Base-by-base conservation (phyloP, 2,888 invertebrate species). In the Urechis unicinctus region DNA sequence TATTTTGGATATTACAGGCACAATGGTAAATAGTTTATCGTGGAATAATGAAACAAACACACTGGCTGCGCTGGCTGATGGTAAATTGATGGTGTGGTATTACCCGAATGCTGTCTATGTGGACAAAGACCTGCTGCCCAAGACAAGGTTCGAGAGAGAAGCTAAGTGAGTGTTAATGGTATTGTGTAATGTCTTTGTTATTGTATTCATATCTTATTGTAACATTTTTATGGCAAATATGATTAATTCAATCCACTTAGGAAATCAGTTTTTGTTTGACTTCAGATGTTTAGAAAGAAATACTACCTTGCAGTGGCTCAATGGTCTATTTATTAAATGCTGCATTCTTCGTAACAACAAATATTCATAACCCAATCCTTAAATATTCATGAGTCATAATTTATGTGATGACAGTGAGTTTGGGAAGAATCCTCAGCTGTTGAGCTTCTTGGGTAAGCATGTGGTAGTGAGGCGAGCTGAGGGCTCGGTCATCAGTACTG, bases 381-480 rank as follows among this genome's bases (percentile, higher is more conserved):
- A n/a, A n/a, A n/a, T n/a, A n/a, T n/a, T n/a, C n/a, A n/a, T n/a
- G n/a, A n/a, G n/a, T n/a, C n/a, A n/a, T n/a, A n/a, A n/a, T n/a
- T n/a, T n/a, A n/a, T n/a, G n/a, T n/a, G n/a, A n/a, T n/a, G n/a
- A n/a, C 66, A 90, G 89, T 61, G 93, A 95, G 75, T 85, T 91
- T 66, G 94, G 94, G 2, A 87, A 90, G 68, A 88, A 88, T 68
- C 90, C 94, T 0, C 83, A 85, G 57, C 84, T 96, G 13, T 81
- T 87, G 55, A 86, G 85, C 67, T 90, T 94, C 68, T 85, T 89
- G 66, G 90, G 91, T 58, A 89, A 89, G 57, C 85, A 89, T 54
- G 85, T 92, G 1, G 87, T 87, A 1, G 83, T 97, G 50, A 85
- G 93, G 58, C 85, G 92, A 44, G 88, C 88, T 0, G 93, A 96